Evolutionary conservation across 1,140 invertebrate species (phyloP), one percentile per base, ranked within the genome.

Genomic region (Hylaeus anthracinus): DNA sequence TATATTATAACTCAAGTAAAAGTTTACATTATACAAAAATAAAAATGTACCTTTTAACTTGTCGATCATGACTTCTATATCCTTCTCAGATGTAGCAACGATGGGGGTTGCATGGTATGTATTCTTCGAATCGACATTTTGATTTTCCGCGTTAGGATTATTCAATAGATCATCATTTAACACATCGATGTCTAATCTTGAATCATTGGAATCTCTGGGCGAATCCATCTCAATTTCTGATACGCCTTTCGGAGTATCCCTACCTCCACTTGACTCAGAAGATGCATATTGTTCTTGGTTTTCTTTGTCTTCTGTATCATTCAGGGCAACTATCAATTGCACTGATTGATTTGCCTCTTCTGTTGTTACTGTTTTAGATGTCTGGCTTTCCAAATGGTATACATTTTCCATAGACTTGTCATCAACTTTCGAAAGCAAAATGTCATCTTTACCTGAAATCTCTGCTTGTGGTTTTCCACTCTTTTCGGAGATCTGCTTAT

Each of bases 21-120:
- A 81, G 26, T 41, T 71, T 64, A 45, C 9, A 67, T 56, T 69
- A 0, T 67, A 72, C 2, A 58, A 37, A 41, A 70, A 39, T 51
- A 60, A 67, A 45, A 80, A 55, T 71, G 72, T 93, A 93, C 93
- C 93, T 92, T 90, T 90, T 51, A 94, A 85, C 73, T 94, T 92
- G 39, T 92, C 89, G 37, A 94, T 93, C 91, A 92, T 93, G 5
- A 90, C 83, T 75, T 91, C 89, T 45, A 94, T 92, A 61, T 93
- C 92, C 41, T 92, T 92, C 65, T 94, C 93, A 0, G 92, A 90
- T 5, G 88, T 89, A 1, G 89, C 79, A 65, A 90, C 86, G 15
- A 89, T 83, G 1, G 88, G 77, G 0, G 86, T 65, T 2, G 89
- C 80, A 48, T 89, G 88, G 63, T 89, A 91, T 39, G 91, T 90